Evolutionary conservation across 2,888 invertebrate genomes (phyloP), one percentile per base, ranked within the genome.

Genomic region (Entomobrya proxima): DNA sequence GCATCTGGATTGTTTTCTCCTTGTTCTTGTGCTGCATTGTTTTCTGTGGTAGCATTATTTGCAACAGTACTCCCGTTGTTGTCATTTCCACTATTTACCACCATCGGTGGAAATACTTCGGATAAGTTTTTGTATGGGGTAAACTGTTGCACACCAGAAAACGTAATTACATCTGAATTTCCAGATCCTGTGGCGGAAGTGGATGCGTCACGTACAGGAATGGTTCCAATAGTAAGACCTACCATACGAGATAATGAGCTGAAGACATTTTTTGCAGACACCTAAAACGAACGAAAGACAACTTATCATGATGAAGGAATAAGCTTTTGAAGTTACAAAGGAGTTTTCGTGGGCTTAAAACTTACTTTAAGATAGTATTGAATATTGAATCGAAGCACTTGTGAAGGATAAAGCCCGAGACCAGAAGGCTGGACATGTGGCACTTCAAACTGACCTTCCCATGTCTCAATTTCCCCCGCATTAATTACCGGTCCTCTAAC

Each of bases 331-430:
- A 18, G 6, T 37, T 21, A 50, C 5, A 50, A 50, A 4, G 27
- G 11, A 24, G 64, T n/a, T 64, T 6, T 11, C 13, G 9, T 21
- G 27, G 9, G 55, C 9, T 7, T 40, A 47, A n/a, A 79, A 50
- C 11, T 32, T 80, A 80, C 80, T 50, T 72, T 80, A n/a, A 80
- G 32, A 24, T 5, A 72, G 61, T 80, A 80, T 52, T 72, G 69
- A 21, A 80, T 44, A 35, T 80, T 72, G 52, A 80, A 80, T 7
- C 80, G 80, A 69, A 80, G 80, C 61, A 80, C 80, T 72, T 72
- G 69, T 40, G 80, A 67, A n/a, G 80, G 80, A 37, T 80, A 80
- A 9, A 80, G 40, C n/a, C 80, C 80, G 35, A 80, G 55, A 7
- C 80, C 80, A 13, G 80, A 72, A 24, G 80, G 80, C 50, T 80